These are phyloP conservation scores for Choristoneura rosaceana DNA, from an alignment of 2,888 invertebrate species.

Conservation along the genomic window DNA sequence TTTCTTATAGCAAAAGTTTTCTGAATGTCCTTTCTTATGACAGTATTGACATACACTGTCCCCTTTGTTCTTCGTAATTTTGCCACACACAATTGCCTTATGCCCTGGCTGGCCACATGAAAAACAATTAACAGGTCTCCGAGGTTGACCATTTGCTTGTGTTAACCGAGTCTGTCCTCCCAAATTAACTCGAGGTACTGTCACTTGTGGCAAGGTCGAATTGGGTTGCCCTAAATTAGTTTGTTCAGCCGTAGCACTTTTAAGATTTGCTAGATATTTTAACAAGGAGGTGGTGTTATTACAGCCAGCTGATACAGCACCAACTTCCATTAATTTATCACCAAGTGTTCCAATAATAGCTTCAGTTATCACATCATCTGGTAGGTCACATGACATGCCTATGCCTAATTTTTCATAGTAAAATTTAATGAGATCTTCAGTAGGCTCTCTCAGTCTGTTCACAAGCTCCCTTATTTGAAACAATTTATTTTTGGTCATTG, in stretches of 20 bases:
- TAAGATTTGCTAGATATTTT: slow-evolving; percentile 34
- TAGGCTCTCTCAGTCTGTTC: slow-evolving; percentile 25
- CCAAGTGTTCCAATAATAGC: slow-evolving; percentile 43
- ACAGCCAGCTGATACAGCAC: slow-evolving; percentile 42
- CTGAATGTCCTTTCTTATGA: slow-evolving; percentile 27
- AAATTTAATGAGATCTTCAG: slow-evolving; percentile 43
- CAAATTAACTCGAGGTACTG: background rate
- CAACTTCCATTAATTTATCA: slow-evolving; percentile 38
- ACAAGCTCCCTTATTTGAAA: slow-evolving; percentile 40
- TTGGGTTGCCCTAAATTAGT: background rate
- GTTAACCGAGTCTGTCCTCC: background rate
- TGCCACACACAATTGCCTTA: slow-evolving; percentile 7
- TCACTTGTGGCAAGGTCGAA: background rate
- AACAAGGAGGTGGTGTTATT: slow-evolving; percentile 31
- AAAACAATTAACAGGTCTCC: slow-evolving; percentile 19
- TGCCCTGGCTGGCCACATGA: slow-evolving; percentile 39
- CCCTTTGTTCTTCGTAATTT: background rate
- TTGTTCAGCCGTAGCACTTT: background rate
- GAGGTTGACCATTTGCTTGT: background rate
- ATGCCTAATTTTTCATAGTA: slow-evolving; percentile 43
- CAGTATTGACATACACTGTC: background rate
- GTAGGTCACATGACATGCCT: slow-evolving; percentile 41
- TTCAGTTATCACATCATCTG: slow-evolving; percentile 39
- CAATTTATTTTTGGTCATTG: slow-evolving; percentile 42
- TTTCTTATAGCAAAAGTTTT: slow-evolving; percentile 33